phyloP scores from a whole-genome alignment of 2,113 vertebrate species.

The Mesocricetus auratus region DNA sequence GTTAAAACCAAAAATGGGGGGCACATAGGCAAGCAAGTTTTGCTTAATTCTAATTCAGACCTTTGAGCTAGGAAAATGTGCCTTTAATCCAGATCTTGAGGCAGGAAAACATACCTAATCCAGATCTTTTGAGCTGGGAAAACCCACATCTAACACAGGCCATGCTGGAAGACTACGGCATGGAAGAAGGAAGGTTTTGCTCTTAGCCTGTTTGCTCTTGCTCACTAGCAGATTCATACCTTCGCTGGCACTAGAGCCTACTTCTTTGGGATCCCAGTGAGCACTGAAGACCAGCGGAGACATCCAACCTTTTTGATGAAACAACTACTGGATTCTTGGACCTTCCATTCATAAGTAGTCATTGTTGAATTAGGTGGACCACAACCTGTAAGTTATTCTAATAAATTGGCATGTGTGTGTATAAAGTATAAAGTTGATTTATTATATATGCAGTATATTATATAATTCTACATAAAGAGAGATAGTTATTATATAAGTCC shows the following conservation, averaged over 20 bases:
- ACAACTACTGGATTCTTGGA: not conserved
- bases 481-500: not conserved
- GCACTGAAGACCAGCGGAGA: not conserved
- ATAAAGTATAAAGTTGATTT: not conserved
- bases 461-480: no score
- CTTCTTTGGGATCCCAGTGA: not conserved
- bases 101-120: no score
- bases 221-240: not conserved
- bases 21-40: not conserved
- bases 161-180: no score
- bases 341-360: not conserved
- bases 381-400: not conserved
- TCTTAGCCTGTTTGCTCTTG: not conserved
- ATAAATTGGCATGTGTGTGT: not conserved
- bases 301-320: no score
- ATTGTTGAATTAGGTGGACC: not conserved
- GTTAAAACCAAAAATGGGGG: not conserved
- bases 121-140: no score
- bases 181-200: not conserved
- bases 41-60: not conserved
- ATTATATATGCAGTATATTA: not conserved
- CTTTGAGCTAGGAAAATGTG: not conserved
- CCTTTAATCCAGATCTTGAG: not conserved
- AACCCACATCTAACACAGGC: not conserved
- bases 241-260: not conserved